Evolutionary conservation across 2,888 invertebrate species (phyloP), one percentile per base, ranked within the genome.

Genomic region (Hyposoter didymator): DNA sequence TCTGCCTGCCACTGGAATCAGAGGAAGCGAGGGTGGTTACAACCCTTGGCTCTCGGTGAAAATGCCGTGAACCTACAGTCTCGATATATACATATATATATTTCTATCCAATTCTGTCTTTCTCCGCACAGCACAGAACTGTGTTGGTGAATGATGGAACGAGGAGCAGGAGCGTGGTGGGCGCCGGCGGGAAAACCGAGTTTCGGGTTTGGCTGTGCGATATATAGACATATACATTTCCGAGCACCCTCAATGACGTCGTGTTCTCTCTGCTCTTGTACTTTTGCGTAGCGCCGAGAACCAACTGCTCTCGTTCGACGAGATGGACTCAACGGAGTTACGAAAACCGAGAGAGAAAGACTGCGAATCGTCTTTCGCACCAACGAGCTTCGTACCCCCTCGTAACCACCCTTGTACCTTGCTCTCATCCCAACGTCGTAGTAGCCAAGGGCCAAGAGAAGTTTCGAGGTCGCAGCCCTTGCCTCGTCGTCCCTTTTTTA

Each of bases 401-500:
- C 49, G 76, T 78, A 69, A 72, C 81, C 64, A 32, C 52, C 32
- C 69, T 35, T 19, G 19, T 19, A 32, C 19, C 35, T 12, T n/a
- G n/a, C n/a, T 32, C 64, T 49, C 22, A 12, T 28, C 45, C 45
- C 78, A 59, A 19, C 66, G 14, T 43, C 69, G 45, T 84, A 90
- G 90, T 92, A 89, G 92, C 92, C 92, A 92, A 88, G 89, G 91
- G 92, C 92, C 91, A 39, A 78, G 78, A 83, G 82, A 89, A 91
- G 91, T 92, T 92, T 90, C 89, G 90, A 90, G 92, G 91, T 92
- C 90, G 88, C 91, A 90, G 91, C 89, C 90, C 90, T 88, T 88
- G 92, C 89, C 90, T 91, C 91, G 90, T 91, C 88, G 86, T 88
- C 85, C 84, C 88, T 89, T 82, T 70, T 62, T 64, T 52, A 39